Evolutionary conservation across 35 echinoderm and acorn worm species (phyloP), one percentile per base, ranked within the genome.

Genomic region (Amphiura filiformis): DNA sequence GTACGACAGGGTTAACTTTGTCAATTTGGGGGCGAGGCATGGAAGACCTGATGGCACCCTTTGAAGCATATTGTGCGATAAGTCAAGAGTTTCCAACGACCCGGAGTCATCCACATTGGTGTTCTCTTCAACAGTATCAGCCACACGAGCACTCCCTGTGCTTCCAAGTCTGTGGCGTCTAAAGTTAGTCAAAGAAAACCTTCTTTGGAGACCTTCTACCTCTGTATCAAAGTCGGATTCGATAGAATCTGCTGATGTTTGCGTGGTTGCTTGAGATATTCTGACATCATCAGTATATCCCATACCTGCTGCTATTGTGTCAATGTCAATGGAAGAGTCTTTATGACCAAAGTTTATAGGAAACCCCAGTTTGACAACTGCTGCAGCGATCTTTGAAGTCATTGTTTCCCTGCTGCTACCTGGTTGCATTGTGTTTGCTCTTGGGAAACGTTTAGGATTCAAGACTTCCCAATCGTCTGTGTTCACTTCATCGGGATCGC

Each of bases 21-120:
- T 86, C 0, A 99, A 87, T 65, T 89, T 91, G 14, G 96, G 96
- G 30, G 96, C 88, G 20, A 99, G 89, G 37, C 96, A 99, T 30
- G 96, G 93, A 38, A 99, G 35, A 26, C 93, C 96, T 2, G 84
- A 79, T 3, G 93, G 96, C 22, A 95, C 81, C 26, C 49, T 76
- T 7, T 35, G 33, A 30, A 94, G 90, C 18, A 41, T 75, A 76
- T 99, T 99, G 52, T 99, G 87, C 12, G 96, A 99, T 36, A 99
- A 39, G 56, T 99, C 93, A 30, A 99, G 77, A 34, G 89, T 82
- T 86, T 93, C 90, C 9, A 99, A 42, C 2, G 79, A 82, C 20
- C 80, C 86, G 12, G 93, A 78, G 18, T 97, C 91, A 39, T 93
- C 95, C 11, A 80, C 77, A 11, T 84, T 85, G 1, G 76, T 64